These are phyloP conservation scores for Drosophila anceps DNA, from an alignment of 2,888 invertebrate species.

Conservation along the genomic window DNA sequence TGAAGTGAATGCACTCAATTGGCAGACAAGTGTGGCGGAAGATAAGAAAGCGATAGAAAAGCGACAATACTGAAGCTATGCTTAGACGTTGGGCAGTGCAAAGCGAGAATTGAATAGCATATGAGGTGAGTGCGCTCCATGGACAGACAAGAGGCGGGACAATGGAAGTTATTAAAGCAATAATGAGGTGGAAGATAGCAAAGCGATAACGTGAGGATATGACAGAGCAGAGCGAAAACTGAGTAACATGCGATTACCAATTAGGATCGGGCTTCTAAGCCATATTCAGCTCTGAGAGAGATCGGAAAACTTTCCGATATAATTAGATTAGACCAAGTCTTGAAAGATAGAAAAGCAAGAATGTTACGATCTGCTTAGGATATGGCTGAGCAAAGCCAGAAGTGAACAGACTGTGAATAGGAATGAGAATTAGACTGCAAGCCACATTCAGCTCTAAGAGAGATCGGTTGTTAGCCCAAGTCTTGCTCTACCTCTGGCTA, in stretches of 20 bases:
- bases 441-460: not conserved
- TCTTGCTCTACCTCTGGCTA: not conserved
- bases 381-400: too few species aligned
- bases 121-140: not conserved
- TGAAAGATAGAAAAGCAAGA: not conserved
- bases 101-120: not conserved
- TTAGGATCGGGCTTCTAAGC: too few species aligned
- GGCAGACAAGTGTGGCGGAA: slow-evolving; percentile 4
- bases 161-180: not conserved
- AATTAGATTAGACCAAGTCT: not conserved
- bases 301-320: too few species aligned
- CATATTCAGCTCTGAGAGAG: too few species aligned
- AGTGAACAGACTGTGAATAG: too few species aligned
- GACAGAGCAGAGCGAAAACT: not conserved
- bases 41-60: slow-evolving; percentile 4
- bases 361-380: too few species aligned
- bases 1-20: slow-evolving; percentile 1
- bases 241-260: not conserved
- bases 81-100: not conserved
- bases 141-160: not conserved
- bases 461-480: not conserved
- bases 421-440: too few species aligned
- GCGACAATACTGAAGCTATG: not conserved
- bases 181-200: not conserved
- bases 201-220: not conserved